Evolutionary conservation across 2,888 invertebrate species (phyloP), one percentile per base, ranked within the genome.

Genomic region (Campoplex nolae): DNA sequence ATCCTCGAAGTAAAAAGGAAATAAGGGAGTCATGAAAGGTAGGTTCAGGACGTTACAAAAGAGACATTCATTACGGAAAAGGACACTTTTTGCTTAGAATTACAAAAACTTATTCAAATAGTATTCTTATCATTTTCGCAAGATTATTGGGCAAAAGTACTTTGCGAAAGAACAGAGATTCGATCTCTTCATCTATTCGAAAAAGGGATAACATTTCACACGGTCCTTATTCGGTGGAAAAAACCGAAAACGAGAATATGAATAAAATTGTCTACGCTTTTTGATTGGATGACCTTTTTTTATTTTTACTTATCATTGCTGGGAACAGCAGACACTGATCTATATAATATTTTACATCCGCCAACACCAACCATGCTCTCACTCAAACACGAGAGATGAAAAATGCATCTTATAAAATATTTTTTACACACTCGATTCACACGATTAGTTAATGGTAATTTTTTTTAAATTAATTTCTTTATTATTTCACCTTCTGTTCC

Each of bases 361-460:
- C 51, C 51, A 16, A 38, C 38, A 45, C 35, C 51, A 11, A 54
- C 8, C 76, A 35, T 76, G 54, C 16, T 76, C 58, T 62, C 71
- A 11, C 11, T 48, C 38, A 28, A 80, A 73, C 42, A 51, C 71
- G 76, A 70, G 76, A 79, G 45, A 83, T 56, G 18, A 82, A 75
- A 84, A 83, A 85, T 85, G 65, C 79, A 73, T 84, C 48, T 87
- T 80, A 70, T 45, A 83, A 87, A 88, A 88, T 88, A 87, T 88
- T 88, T 83, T 68, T 68, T 32, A 62, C 62, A 88, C 83, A 83
- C 73, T 70, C 54, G 48, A 83, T 87, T 82, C 79, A 58, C 79
- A 78, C 67, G 38, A 28, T 78, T 82, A 75, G 70, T 65, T 51
- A 75, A 71, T 48, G 13, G 70, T 82, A 73, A 56, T 18, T 58